Conservation (phyloP, 2,113 vertebrate genomes). For the Romanogobio albipinnatus region DNA sequence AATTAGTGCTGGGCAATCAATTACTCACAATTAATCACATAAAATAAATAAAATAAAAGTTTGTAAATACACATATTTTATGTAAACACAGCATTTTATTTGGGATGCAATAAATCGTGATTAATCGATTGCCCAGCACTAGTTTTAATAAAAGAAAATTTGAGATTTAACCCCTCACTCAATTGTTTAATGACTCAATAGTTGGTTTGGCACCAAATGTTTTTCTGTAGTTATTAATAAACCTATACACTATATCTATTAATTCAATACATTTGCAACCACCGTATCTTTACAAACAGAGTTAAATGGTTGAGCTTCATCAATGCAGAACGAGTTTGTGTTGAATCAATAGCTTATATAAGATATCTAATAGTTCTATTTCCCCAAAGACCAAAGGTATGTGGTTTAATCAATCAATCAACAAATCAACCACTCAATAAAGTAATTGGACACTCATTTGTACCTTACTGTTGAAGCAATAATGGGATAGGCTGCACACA, state of each 20-base stretch:
- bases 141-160: neutral
- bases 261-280: neutral
- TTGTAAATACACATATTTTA: no score
- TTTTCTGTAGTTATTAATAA: neutral
- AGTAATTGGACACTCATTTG: neutral
- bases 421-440: neutral
- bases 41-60: no score
- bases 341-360: neutral
- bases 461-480: neutral
- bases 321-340: neutral
- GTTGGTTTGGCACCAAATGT: neutral
- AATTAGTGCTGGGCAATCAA: no score
- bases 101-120: no score
- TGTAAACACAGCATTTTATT: no score
- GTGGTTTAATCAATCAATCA: neutral
- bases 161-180: neutral
- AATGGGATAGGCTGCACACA: neutral
- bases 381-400: neutral
- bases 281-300: neutral
- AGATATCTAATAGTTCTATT: neutral
- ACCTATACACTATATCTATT: neutral
- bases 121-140: no score
- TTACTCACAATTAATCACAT: no score
- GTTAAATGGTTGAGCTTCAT: neutral
- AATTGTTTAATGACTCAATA: no score